phyloP scores from a whole-genome alignment of 2,797 vertebrate species.

The Octomys mimax region DNA sequence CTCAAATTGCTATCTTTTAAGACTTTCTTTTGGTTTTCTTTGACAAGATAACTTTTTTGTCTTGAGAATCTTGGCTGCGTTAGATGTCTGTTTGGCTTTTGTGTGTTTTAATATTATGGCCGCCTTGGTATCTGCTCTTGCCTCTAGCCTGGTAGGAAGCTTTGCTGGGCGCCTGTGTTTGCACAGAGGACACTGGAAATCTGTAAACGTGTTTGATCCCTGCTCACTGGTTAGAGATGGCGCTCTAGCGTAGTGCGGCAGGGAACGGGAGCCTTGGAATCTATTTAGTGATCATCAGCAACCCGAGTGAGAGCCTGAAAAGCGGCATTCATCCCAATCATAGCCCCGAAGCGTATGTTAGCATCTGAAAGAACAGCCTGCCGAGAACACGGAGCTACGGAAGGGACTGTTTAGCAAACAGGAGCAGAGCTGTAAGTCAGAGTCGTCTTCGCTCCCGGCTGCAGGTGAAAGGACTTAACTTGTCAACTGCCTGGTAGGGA shows the following conservation, averaged over 20 bases:
- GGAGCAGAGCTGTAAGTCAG: constrained; percentile 33
- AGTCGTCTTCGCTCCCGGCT: constrained; percentile 40
- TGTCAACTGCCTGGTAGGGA: constrained; percentile 53
- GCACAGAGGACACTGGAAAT: constrained; percentile 77
- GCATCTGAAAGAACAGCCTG: constrained; percentile 71
- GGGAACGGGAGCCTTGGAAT: constrained; percentile 81
- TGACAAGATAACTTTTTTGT: constrained; percentile 73
- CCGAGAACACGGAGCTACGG: neutral
- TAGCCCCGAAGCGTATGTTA: constrained; percentile 56
- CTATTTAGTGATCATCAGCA: constrained; percentile 76
- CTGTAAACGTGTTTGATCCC: constrained; percentile 80
- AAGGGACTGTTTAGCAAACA: constrained; percentile 68
- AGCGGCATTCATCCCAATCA: constrained; percentile 58
- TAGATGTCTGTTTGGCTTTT: constrained; percentile 75
- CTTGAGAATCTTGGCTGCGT: constrained; percentile 70
- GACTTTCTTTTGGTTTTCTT: constrained; percentile 75
- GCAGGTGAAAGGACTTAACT: constrained; percentile 64
- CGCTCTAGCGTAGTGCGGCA: constrained; percentile 53
- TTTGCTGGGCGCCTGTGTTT: constrained; percentile 78
- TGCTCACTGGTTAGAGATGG: constrained; percentile 72
- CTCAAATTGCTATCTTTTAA: constrained; percentile 80
- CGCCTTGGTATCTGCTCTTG: constrained; percentile 84
- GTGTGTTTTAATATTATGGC: constrained; percentile 80
- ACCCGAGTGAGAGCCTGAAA: constrained; percentile 58
- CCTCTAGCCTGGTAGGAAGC: constrained; percentile 80